phyloP scores from a whole-genome alignment of 2,888 invertebrate genomes.

The Theretra japonica region DNA sequence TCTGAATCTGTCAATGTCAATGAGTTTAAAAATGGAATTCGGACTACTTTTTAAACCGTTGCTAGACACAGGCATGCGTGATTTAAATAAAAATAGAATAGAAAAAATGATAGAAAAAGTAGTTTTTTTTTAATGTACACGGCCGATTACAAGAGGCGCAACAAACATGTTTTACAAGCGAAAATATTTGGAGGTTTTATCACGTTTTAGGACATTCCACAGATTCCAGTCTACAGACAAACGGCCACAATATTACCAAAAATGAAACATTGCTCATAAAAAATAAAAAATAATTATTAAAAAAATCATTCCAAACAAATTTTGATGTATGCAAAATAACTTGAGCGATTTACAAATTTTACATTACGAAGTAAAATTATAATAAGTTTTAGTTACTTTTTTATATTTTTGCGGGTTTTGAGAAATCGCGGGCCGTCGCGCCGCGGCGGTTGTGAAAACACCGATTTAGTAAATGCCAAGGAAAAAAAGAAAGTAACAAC shows the following conservation, averaged over 20 bases:
- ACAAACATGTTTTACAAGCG: too few species aligned
- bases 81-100: background rate
- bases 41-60: background rate
- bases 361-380: too few species aligned
- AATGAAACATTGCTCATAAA: background rate
- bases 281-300: too few species aligned
- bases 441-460: background rate
- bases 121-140: background rate
- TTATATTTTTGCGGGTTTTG: background rate
- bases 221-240: too few species aligned
- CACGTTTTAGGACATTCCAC: background rate
- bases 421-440: background rate
- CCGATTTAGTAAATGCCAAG: background rate
- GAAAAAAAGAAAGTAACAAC: background rate
- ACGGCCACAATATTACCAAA: background rate
- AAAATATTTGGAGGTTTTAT: too few species aligned
- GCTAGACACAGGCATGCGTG: background rate
- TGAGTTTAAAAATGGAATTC: background rate
- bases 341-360: too few species aligned
- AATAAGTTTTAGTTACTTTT: background rate
- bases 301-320: too few species aligned
- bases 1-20: background rate
- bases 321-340: too few species aligned
- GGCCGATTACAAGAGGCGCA: too few species aligned
- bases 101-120: too few species aligned